Base-by-base conservation (phyloP, 35 echinoderm and acorn worm genomes). In the Holothuria glaberrima region DNA sequence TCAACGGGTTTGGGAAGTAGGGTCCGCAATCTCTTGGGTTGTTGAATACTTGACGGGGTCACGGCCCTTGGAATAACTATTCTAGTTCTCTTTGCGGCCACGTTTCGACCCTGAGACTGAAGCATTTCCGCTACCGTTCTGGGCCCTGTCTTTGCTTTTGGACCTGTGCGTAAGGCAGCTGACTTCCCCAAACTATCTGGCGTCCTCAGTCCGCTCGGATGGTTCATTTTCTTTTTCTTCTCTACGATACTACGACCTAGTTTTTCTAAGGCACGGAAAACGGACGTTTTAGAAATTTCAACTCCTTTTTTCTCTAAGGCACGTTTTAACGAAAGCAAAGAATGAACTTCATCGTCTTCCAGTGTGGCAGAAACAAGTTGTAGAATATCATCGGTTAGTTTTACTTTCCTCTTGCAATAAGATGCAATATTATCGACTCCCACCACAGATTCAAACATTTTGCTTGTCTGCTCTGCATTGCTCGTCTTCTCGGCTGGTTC, bases 111-210 rank as follows among this genome's bases (percentile, higher is more conserved):
- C 9, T 69, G 25, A 1, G 31, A 29, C 74, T 78, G 24, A 9
- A 87, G 85, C 85, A 87, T 87, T 71, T 87, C 62, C 25, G 85
- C 85, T 12, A 87, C 85, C 5, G 85, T 87, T 41, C 41, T 87
- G 30, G 32, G 85, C 29, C 65, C 38, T 70, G 9, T 62, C 21
- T 25, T 36, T 12, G 13, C 9, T 30, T 28, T 30, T 5, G 80
- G 52, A 19, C 58, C 58, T 2, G 79, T 45, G 56, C 52, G 48
- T 29, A 17, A 16, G 9, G 48, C 57, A 6, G 80, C n/a, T 5
- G 26, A n/a, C 13, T 48, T 63, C 5, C 38, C 54, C 18, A 12
- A 24, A 60, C n/a, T 50, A 21, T 38, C 34, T 18, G 85, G 61
- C 4, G 85, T 44, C 21, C 30, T n/a, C 30, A 78, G 33, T n/a